Percentiles rank a stretch among this genome's conserved stretches.
Evolutionary conservation across 2,113 vertebrate genomes (phyloP).

Genomic region (Setophaga kirtlandii): DNA sequence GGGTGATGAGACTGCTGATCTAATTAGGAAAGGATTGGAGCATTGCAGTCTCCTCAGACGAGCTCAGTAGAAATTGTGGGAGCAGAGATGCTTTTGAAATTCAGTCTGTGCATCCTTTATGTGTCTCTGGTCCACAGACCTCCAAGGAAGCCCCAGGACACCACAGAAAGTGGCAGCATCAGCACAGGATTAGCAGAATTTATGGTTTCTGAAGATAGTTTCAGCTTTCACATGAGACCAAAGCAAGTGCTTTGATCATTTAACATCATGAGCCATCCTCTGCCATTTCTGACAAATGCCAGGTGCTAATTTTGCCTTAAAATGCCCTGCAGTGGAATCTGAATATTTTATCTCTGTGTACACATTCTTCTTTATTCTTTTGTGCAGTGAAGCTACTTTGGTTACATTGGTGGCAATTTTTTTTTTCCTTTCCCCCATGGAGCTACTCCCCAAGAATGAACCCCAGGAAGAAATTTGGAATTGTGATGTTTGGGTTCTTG

Average conservation of each 20-base stretch:
- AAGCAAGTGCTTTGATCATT: neutral
- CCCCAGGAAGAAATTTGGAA: neutral
- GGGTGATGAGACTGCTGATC: neutral
- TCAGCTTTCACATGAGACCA: neutral
- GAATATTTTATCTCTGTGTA: neutral
- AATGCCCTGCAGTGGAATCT: neutral
- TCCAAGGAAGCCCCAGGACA: neutral
- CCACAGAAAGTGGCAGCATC: neutral
- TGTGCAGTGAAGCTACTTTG: neutral
- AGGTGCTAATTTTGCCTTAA: neutral
- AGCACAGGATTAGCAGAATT: neutral
- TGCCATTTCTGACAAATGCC: neutral
- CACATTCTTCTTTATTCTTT: neutral
- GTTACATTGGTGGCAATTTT: neutral
- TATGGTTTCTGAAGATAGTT: neutral
- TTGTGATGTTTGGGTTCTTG: neutral
- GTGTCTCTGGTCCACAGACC: neutral
- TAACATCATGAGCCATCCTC: neutral
- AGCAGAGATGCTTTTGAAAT: conserved; percentile 2
- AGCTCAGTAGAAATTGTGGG: neutral
- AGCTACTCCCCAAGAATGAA: neutral
- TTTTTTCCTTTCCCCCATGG: neutral
- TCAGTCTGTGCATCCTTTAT: neutral
- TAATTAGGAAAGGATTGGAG: conserved; percentile 23
- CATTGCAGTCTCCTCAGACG: neutral